Base-by-base conservation (phyloP, 1,140 invertebrate genomes). In the Drosophila mauritiana region DNA sequence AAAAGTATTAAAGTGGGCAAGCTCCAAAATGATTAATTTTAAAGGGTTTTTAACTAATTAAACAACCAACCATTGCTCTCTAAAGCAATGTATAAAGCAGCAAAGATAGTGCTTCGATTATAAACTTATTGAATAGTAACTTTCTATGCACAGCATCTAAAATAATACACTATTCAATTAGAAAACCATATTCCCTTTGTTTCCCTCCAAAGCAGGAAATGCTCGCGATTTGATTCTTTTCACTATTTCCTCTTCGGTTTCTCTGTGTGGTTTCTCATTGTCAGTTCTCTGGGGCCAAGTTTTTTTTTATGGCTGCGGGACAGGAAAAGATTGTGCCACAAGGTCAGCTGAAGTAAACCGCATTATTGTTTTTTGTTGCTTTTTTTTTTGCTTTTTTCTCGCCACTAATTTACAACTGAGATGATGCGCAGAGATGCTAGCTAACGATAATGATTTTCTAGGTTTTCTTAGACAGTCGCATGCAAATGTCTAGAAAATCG, bases 201-300 rank as follows among this genome's bases (percentile, higher is more conserved):
- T 53, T 53, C 56, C 39, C 22, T 48, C 36, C 22, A 8, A 54
- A 74, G 51, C 68, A 80, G 81, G 81, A 84, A 85, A 49, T 65
- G 51, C 61, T 58, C 62, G 69, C 64, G 20, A 55, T 61, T 80
- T 45, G 53, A 52, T 73, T 74, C 68, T 73, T 72, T 59, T 37
- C 42, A 53, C 49, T 73, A 72, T 53, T 73, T 63, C 48, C 46
- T 43, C 37, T 78, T 63, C 48, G 56, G 40, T 17, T 42, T 58
- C 58, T 62, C 73, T 78, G 58, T 83, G 75, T 83, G 80, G 70
- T 84, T 83, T 79, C 61, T 17, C 76, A 78, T 78, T 83, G 74
- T 81, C 78, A 81, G 46, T 20, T 63, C 43, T 55, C 52, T 46
- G 54, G 52, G 39, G 36, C 22, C 37, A 64, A 70, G 56, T 39